These are phyloP conservation scores for Chelon auratus DNA, from an alignment of 2,797 vertebrate species.

Conservation along the genomic window DNA sequence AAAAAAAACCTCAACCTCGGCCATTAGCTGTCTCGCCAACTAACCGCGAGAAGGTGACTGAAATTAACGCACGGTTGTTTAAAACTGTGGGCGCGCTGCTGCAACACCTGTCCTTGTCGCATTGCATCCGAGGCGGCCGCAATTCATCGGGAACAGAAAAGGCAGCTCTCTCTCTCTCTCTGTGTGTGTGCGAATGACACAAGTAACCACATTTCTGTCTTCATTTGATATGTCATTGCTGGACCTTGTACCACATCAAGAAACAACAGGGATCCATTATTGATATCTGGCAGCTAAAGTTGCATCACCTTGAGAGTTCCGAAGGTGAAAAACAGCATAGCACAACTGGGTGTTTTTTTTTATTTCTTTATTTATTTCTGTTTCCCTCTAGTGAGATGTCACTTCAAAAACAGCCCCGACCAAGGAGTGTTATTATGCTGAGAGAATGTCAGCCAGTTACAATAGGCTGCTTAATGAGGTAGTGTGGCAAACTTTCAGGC, in stretches of 20 bases:
- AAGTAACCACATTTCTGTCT: conserved; percentile 44
- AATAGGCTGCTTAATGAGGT: conserved; percentile 83
- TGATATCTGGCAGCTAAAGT: conserved; percentile 78
- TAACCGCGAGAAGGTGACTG: conserved; percentile 13
- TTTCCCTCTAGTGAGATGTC: conserved; percentile 80
- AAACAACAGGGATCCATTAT: conserved; percentile 73
- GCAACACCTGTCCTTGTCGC: conserved; percentile 14
- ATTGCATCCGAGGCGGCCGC: conserved; percentile 3
- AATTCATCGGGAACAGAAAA: conserved; percentile 27
- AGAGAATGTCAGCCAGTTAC: conserved; percentile 82
- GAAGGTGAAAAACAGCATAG: conserved; percentile 80
- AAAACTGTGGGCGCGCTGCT: background rate
- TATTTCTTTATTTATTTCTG: conserved; percentile 75
- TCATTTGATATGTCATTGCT: conserved; percentile 71
- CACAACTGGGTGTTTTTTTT: conserved; percentile 66
- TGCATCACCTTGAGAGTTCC: conserved; percentile 83
- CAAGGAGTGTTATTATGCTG: conserved; percentile 79
- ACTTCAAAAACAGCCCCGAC: conserved; percentile 78
- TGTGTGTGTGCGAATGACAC: conserved; percentile 25
- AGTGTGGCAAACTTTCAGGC: conserved; percentile 84
- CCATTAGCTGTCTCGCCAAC: conserved; percentile 20
- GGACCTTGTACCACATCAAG: conserved; percentile 70
- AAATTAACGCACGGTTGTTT: background rate
- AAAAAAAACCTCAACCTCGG: conserved; percentile 12
- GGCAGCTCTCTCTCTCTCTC: conserved; percentile 1